Base-by-base conservation (phyloP, 2,888 invertebrate species). In the Ophioninae sp. region DNA sequence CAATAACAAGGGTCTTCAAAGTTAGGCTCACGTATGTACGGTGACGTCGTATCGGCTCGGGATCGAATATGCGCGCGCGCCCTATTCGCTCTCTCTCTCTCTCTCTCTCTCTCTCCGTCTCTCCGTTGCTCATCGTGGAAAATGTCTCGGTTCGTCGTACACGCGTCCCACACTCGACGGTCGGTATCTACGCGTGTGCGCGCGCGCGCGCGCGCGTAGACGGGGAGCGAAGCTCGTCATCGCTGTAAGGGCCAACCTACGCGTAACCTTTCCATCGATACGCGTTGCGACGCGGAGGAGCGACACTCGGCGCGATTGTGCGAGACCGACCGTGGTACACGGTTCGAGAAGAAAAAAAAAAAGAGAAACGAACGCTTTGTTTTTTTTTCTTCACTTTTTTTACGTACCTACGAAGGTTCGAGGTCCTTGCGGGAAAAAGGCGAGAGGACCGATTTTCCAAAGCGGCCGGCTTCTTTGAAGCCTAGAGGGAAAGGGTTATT, bases 221-320 rank as follows among this genome's bases (percentile, higher is more conserved):
- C 61, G 67, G 61, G 37, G 72, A 73, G 73, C 56, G 67, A 62
- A 68, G 72, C 72, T 69, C 70, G 17, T 69, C 8, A 39, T 30
- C 68, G 23, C 39, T 62, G 69, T 65, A 56, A 74, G 69, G 69
- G 41, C 65, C 65, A 81, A 84, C 83, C 83, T 70, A 84, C 81
- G 80, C 80, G 65, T 83, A 81, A 83, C 78, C 83, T 74, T 83
- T 83, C 30, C 81, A 78, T 78, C 81, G 74, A 69, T 56, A 41
- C 65, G 41, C 50, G 13, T 67, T 69, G 62, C 59, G 67, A 7
- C 37, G 57, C n/a, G 10, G 20, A 44, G 7, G 7, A 8, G 8
- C 57, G 59, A 67, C 59, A 59, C 76, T 67, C 8, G 21, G 37
- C 21, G n/a, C 68, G 59, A 76, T 76, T 68, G 59, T 59, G 37